phyloP scores from a whole-genome alignment of 92 coral and sea anemone genomes.

The Ricordea florida region DNA sequence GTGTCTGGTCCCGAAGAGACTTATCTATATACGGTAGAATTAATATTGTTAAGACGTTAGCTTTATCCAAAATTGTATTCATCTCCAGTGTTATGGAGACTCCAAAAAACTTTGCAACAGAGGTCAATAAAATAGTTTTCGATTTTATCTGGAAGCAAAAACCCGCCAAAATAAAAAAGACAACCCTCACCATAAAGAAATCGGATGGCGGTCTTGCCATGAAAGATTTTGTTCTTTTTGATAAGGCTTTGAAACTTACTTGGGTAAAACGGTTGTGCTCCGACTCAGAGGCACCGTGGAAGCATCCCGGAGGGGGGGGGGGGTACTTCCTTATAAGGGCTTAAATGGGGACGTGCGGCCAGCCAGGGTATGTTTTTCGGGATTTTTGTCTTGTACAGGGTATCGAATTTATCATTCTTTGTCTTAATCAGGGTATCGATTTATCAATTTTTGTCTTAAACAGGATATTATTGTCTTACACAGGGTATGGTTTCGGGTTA shows the following conservation, averaged over 20 bases:
- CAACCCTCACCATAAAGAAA: background rate
- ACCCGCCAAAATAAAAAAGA: slow-evolving; percentile 2
- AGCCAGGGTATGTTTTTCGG: too few species aligned
- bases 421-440: too few species aligned
- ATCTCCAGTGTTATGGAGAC: background rate
- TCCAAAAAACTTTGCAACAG: background rate
- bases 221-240: slow-evolving; percentile 14
- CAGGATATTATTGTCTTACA: too few species aligned
- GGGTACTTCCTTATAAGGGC: too few species aligned
- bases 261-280: slow-evolving; percentile 22
- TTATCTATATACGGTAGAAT: slow-evolving; percentile 12
- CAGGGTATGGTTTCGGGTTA: too few species aligned
- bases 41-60: background rate
- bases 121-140: slow-evolving; percentile 3
- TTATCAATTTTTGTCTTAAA: too few species aligned
- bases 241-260: slow-evolving; percentile 5
- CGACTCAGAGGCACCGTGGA: background rate
- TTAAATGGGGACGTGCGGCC: too few species aligned
- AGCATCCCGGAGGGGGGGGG: too few species aligned
- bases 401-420: too few species aligned
- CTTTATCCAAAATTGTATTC: slow-evolving; percentile 14
- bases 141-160: slow-evolving; percentile 17
- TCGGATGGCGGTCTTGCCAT: slow-evolving; percentile 5
- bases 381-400: too few species aligned
- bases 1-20: slow-evolving; percentile 25